Evolutionary conservation across 1,140 invertebrate genomes (phyloP).

Genomic region (Drosophila watanabei): DNA sequence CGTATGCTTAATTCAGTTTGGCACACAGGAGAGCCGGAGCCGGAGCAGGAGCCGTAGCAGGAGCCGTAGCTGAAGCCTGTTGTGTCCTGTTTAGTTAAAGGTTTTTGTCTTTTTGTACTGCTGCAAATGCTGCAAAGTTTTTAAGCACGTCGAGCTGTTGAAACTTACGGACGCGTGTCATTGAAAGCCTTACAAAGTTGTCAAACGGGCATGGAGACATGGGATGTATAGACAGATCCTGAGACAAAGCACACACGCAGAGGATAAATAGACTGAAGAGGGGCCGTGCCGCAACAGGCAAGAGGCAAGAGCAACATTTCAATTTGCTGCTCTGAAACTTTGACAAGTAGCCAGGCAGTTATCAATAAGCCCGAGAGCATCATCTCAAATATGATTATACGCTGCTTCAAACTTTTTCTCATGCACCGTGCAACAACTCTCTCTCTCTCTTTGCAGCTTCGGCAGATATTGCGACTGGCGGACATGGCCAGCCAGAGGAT

Average conservation of each 20-base stretch:
- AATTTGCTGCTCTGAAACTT: slow-evolving; percentile 54
- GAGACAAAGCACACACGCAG: slow-evolving; percentile 15
- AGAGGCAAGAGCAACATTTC: slow-evolving; percentile 51
- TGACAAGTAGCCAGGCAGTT: slow-evolving; percentile 64
- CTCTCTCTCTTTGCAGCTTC: slow-evolving; percentile 24
- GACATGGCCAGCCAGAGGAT: slow-evolving; percentile 50
- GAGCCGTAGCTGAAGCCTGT: neutral
- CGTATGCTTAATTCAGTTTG: slow-evolving; percentile 70
- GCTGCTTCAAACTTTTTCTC: slow-evolving; percentile 62
- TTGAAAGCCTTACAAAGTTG: slow-evolving; percentile 75
- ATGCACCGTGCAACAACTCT: slow-evolving; percentile 37
- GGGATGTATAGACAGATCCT: slow-evolving; percentile 16
- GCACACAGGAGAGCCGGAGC: neutral
- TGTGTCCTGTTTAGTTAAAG: slow-evolving; percentile 69
- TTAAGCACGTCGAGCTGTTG: slow-evolving; percentile 72
- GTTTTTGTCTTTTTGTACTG: slow-evolving; percentile 68
- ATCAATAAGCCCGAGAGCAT: slow-evolving; percentile 70
- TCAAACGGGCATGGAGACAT: slow-evolving; percentile 30
- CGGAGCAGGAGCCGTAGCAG: neutral
- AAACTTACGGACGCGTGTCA: slow-evolving; percentile 70
- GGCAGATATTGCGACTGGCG: slow-evolving; percentile 35
- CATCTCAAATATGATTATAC: slow-evolving; percentile 72
- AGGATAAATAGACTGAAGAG: slow-evolving; percentile 39
- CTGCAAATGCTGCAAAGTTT: slow-evolving; percentile 61
- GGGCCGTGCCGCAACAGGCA: slow-evolving; percentile 16